Conservation (phyloP, 2,888 invertebrate species). For the Hecatera dysodea region DNA sequence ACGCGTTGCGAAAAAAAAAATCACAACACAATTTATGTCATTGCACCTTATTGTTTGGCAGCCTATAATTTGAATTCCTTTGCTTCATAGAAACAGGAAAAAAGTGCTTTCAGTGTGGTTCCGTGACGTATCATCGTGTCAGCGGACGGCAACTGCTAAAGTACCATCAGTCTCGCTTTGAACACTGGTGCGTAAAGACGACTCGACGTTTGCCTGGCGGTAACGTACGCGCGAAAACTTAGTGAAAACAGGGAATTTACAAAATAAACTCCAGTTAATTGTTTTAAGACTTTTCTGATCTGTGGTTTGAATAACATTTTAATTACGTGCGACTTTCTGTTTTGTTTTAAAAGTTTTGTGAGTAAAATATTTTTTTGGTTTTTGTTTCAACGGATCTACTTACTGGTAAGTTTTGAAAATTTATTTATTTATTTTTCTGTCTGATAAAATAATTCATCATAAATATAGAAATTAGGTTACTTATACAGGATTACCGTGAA, state of each 20-base stretch:
- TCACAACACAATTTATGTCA: background rate
- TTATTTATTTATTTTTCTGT: background rate
- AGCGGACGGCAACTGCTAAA: slow-evolving; percentile 42
- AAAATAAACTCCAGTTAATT: slow-evolving; percentile 14
- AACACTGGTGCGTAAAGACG: slow-evolving; percentile 70
- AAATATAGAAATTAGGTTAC: background rate
- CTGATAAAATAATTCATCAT: background rate
- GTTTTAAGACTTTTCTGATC: slow-evolving; percentile 33
- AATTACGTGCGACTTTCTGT: slow-evolving; percentile 47
- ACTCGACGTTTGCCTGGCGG: slow-evolving; percentile 51
- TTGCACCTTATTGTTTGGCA: background rate
- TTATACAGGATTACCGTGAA: too few species aligned
- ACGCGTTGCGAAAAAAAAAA: background rate
- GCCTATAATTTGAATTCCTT: background rate
- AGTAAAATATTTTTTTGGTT: slow-evolving; percentile 37
- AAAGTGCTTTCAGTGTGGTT: slow-evolving; percentile 27
- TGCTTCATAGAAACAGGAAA: slow-evolving; percentile 13
- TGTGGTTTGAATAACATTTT: slow-evolving; percentile 45
- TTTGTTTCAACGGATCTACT: slow-evolving; percentile 36
- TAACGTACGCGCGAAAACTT: slow-evolving; percentile 64
- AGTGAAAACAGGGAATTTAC: slow-evolving; percentile 38
- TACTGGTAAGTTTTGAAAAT: slow-evolving; percentile 61
- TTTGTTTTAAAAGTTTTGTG: slow-evolving; percentile 58
- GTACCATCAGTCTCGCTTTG: slow-evolving; percentile 67
- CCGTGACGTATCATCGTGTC: slow-evolving; percentile 51